Evolutionary conservation across 2,888 invertebrate species (phyloP), one percentile per base, ranked within the genome.

Genomic region (Rhagonycha fulva): DNA sequence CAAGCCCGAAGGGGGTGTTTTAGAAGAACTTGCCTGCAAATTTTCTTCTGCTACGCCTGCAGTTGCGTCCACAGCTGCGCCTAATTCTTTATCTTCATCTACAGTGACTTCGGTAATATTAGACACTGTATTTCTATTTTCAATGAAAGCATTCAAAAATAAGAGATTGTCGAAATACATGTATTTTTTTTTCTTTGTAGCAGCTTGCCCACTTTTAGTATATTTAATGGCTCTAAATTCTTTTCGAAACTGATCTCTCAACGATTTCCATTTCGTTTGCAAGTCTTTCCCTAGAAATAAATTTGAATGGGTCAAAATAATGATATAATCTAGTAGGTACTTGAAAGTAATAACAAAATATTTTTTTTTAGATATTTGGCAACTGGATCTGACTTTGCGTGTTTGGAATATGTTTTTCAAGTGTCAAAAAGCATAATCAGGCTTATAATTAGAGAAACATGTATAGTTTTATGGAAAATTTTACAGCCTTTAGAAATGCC

Each of bases 181-280:
- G 47, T 47, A 47, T n/a, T 47, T 47, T 47, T 3, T 47, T 47
- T n/a, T 47, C n/a, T 47, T 47, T 47, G 10, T 47, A 10, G 47
- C 47, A 47, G 47, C 47, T 19, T 19, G 19, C 19, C 19, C 19
- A 19, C 19, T 19, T 19, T 19, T 19, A 19, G 19, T 19, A 19
- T 19, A 19, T 19, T 19, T 19, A 19, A 19, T 19, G 1, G 19
- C 19, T 19, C 19, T 78, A 2, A 77, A 61, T 67, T 75, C 80
- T 61, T 77, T 79, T 32, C 62, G 63, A 71, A 73, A 80, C 26
- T 30, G 74, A 26, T 77, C 77, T 61, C 79, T 76, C 47, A 81
- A 67, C 66, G 79, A 77, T 26, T 75, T 76, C 80, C 79, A 81
- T 75, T 78, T 81, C 14, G 67, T 80, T 69, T 80, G 80, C 73